These are phyloP conservation scores for Anneissia japonica DNA, from an alignment of 35 echinoderm and acorn worm genomes.

Conservation along the genomic window DNA sequence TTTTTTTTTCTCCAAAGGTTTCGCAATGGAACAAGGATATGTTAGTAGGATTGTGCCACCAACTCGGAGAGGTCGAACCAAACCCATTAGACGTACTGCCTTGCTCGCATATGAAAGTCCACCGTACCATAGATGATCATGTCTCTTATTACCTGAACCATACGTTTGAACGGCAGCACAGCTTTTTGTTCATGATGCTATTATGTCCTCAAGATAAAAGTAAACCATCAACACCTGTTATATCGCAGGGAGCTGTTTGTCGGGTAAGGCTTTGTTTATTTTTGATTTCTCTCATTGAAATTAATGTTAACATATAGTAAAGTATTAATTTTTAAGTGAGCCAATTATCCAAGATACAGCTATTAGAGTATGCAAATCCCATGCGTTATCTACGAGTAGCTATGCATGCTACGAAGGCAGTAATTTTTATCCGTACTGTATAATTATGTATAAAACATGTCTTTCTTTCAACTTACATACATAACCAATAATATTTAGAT, in stretches of 20 bases:
- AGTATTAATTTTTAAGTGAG: no score
- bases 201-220: not conserved
- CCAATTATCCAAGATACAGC: no score
- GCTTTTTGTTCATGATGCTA: not conserved
- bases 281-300: no score
- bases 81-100: not conserved
- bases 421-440: no score
- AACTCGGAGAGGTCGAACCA: not conserved
- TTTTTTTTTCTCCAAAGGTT: not conserved
- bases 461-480: no score
- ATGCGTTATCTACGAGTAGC: no score
- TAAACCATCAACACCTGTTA: not conserved
- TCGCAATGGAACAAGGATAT: not conserved
- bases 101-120: not conserved
- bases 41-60: not conserved
- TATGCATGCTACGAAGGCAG: no score
- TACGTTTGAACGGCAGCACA: not conserved
- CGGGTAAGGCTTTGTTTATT: not conserved
- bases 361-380: no score
- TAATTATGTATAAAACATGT: no score
- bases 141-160: not conserved
- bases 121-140: not conserved
- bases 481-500: no score
- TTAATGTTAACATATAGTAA: no score
- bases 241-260: not conserved